Evolutionary conservation across 1,140 invertebrate species (phyloP), one percentile per base, ranked within the genome.

Genomic region (Lordiphosa collinella): DNA sequence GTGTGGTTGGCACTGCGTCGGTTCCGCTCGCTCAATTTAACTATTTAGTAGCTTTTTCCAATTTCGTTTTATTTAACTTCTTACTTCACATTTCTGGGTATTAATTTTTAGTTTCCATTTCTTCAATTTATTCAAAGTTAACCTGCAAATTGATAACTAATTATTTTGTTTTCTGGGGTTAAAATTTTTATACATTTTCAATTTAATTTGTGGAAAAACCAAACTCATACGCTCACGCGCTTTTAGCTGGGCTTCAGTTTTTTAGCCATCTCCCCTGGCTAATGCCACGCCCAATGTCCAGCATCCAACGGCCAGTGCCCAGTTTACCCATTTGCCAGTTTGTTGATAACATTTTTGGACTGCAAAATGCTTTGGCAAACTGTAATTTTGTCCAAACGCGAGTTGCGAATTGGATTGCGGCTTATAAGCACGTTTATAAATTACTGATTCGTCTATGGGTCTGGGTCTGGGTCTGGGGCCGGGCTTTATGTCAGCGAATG

Each of bases 391-490:
- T 35, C 44, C 49, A 66, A 66, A 66, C 61, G 59, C 58, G 59
- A 64, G 73, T 57, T 63, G 64, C 75, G 76, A 74, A 74, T 80
- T 82, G 76, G 76, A 80, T 80, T 80, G 76, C 76, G 75, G 75
- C 65, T 80, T 80, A 82, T 80, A 62, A 74, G 75, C 76, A 82
- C 76, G 71, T 80, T 80, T 80, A 80, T 80, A 80, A 80, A 80
- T 80, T 82, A 80, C 76, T 82, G 66, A 82, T 82, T 60, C 76
- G 57, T 76, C 57, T 70, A 54, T 70, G 65, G 43, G 52, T 50
- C 47, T 43, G 44, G 50, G 38, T 38, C 40, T 40, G 2, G 11
- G 6, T 16, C n/a, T 13, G 8, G 12, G 13, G 37, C 50, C 3
- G 29, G 40, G 51, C 55, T 53, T 64, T 79, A 69, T 60, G 70